Evolutionary conservation across 2,113 vertebrate species (phyloP), one percentile per base, ranked within the genome.

Genomic region (Paraplagusia blochii): DNA sequence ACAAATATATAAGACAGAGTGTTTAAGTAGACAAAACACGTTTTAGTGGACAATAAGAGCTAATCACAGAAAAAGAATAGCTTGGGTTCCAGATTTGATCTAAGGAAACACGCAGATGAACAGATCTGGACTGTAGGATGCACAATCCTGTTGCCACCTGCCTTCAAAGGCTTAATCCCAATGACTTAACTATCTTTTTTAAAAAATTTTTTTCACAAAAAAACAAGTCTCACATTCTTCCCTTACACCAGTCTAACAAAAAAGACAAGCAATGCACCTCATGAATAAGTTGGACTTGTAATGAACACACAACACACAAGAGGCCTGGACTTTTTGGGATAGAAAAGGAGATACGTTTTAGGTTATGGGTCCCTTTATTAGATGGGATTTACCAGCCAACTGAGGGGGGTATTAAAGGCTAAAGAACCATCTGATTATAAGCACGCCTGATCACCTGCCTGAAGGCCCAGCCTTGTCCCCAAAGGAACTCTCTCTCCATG

Each of bases 291-390:
- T 59, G 76, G 47, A 44, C 71, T 64, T 62, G 61, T 85, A 88
- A 88, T 85, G 70, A 88, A 86, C 63, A 65, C 54, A n/a, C 72
- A 69, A 83, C 61, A 81, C 55, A 79, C 55, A 75, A 63, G 47
- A 63, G 72, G 63, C 84, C 84, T 89, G 83, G 73, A 77, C 87
- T 74, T 84, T 88, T 86, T 84, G 69, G 79, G 70, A 88, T 72
- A 50, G 81, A 87, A 89, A 89, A 88, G 82, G 49, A 88, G 79
- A 86, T 83, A 87, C 67, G 66, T 89, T 87, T 88, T 85, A 81
- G 85, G 83, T 86, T 87, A 84, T 86, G 82, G 79, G 69, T 79
- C 69, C 81, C 85, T 89, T 87, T 82, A 88, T 88, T 88, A 84
- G 75, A 66, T 78, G 66, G 85, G 87, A 88, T 90, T 89, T 88